Base-by-base conservation (phyloP, 2,797 vertebrate genomes). In the Coccyzus lansbergi region DNA sequence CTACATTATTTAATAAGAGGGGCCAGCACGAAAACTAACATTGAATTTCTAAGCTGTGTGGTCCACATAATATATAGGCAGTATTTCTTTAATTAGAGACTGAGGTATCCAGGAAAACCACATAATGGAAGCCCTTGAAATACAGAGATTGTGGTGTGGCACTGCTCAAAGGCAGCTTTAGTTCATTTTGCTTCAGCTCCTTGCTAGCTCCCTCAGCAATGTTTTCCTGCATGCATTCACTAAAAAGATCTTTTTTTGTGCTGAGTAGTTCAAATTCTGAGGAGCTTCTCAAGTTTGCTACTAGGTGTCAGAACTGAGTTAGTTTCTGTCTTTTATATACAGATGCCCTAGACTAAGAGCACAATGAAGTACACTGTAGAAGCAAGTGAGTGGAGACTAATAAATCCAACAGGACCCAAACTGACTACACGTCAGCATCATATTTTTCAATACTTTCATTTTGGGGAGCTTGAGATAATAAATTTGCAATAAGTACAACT, bases 11-110 rank as follows among this genome's bases (percentile, higher is more conserved):
- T 42, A 26, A 36, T 58, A 46, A 20, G 51, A 49, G 22, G 71
- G 17, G 20, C 25, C 44, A 63, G 36, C 40, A n/a, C 5, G 44
- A 36, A 56, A 88, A 31, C 25, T 70, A 70, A 55, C 26, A 19
- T 24, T 51, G 42, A 74, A 48, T 93, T 88, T 70, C 33, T 65
- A 21, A 40, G 13, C 3, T 56, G 21, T 12, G 26, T 65, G 29
- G 42, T 46, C 26, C 26, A 42, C 0, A 4, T 49, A 12, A 38
- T 65, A 42, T n/a, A 58, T 4, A 76, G 26, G 38, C 28, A 18
- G 9, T 44, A 24, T 56, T 84, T 38, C 0, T 0, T 40, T 59
- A 63, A 15, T 46, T 3, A 2, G 49, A 60, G 25, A 2, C 14
- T 11, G 9, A 56, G 22, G 24, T 60, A 79, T 22, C 15, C 34